Conservation (phyloP, 2,888 invertebrate species). For the Amphipyra tragopoginis region DNA sequence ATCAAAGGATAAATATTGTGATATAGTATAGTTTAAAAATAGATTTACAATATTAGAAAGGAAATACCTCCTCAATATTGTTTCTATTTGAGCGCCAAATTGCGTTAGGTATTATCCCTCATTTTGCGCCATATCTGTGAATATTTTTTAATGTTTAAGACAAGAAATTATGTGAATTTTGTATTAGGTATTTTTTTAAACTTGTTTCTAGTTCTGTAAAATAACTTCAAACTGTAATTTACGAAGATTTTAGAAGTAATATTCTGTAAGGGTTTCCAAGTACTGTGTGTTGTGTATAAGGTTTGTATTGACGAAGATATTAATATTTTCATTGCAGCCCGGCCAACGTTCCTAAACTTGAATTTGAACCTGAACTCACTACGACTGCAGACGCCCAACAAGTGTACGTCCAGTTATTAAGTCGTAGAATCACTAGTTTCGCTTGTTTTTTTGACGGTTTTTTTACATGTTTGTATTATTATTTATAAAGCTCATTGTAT, state of each 20-base stretch:
- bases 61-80: not conserved
- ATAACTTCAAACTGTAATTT: not conserved
- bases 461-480: conserved; percentile 64
- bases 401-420: conserved; percentile 93
- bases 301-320: conserved; percentile 70
- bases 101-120: conserved; percentile 4
- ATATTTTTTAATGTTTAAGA: conserved; percentile 20
- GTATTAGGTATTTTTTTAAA: conserved; percentile 4
- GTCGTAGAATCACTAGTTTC: conserved; percentile 84
- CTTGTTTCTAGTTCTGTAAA: conserved; percentile 9
- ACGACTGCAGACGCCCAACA: conserved; percentile 96
- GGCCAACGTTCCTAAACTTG: conserved; percentile 99
- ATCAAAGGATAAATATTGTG: conserved; percentile 20
- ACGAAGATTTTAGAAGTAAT: conserved; percentile 2
- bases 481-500: conserved; percentile 63
- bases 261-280: conserved; percentile 19
- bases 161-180: conserved; percentile 2
- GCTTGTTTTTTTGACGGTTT: conserved; percentile 76
- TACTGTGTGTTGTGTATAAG: conserved; percentile 42
- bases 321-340: conserved; percentile 94
- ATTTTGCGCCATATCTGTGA: not conserved
- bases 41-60: conserved; percentile 18
- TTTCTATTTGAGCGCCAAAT: conserved; percentile 21
- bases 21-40: conserved; percentile 15
- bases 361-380: conserved; percentile 97